These are phyloP conservation scores for Augochlora pura DNA, from an alignment of 1,140 invertebrate genomes.

Conservation along the genomic window DNA sequence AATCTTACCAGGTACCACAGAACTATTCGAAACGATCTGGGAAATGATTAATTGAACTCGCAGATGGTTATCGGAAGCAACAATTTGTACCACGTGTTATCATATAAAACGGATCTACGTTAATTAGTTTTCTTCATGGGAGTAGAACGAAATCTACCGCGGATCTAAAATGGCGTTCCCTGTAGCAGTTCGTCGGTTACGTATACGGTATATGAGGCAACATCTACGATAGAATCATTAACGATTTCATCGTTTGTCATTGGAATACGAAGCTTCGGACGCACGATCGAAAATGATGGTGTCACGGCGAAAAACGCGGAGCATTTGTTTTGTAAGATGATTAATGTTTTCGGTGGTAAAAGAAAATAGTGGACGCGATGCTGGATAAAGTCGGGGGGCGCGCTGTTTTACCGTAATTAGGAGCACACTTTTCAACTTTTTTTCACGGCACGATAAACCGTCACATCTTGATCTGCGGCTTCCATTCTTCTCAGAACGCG, in stretches of 20 bases:
- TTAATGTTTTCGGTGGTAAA: constrained; percentile 70
- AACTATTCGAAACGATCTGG: constrained; percentile 14
- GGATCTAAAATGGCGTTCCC: constrained; percentile 32
- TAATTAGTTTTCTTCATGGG: constrained; percentile 11
- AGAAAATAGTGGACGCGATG: constrained; percentile 70
- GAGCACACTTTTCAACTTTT: constrained; percentile 73
- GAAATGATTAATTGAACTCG: background rate
- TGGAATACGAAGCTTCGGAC: constrained; percentile 39
- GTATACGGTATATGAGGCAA: background rate
- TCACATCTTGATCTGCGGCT: constrained; percentile 50
- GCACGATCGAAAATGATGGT: constrained; percentile 10
- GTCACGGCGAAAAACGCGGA: constrained; percentile 64
- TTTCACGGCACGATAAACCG: constrained; percentile 58
- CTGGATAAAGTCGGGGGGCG: constrained; percentile 67
- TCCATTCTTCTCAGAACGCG: constrained; percentile 29
- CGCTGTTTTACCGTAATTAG: constrained; percentile 77
- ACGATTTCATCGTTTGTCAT: constrained; percentile 40
- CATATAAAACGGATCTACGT: background rate
- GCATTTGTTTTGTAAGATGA: constrained; percentile 76
- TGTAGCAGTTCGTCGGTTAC: background rate
- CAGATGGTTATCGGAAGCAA: constrained; percentile 9
- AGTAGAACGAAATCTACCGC: background rate
- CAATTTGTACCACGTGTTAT: constrained; percentile 35
- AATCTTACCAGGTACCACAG: background rate
- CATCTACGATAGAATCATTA: constrained; percentile 54